These are phyloP conservation scores for Drosophila multiciliata DNA, from an alignment of 2,888 invertebrate species.

Conservation along the genomic window DNA sequence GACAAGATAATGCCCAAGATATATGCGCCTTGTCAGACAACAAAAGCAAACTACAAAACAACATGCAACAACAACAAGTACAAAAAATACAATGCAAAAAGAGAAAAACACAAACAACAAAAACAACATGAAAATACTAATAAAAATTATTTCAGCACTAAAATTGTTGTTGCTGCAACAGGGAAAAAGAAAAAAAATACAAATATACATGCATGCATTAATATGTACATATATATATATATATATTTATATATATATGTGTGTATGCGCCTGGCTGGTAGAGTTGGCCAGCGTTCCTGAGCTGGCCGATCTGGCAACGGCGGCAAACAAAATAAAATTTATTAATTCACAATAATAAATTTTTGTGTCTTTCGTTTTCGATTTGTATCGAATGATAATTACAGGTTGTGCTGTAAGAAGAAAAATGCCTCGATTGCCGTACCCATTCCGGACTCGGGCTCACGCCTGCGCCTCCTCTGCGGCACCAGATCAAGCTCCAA, in stretches of 20 bases:
- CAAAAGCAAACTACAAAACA: constrained; percentile 55
- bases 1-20: constrained; percentile 78
- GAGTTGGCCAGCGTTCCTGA: constrained; percentile 27
- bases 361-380: constrained; percentile 84
- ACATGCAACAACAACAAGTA: constrained; percentile 41
- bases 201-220: constrained; percentile 4
- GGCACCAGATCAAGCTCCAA: neutral
- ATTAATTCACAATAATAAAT: constrained; percentile 85
- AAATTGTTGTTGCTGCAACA: constrained; percentile 39
- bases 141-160: constrained; percentile 64
- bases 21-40: constrained; percentile 75
- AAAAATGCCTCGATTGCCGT: constrained; percentile 66
- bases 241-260: neutral
- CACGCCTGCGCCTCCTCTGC: constrained; percentile 8
- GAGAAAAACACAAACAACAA: constrained; percentile 11
- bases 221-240: neutral
- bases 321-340: constrained; percentile 77
- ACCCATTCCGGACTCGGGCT: constrained; percentile 30
- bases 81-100: constrained; percentile 36
- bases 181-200: constrained; percentile 26
- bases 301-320: constrained; percentile 39
- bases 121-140: constrained; percentile 44
- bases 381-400: constrained; percentile 85
- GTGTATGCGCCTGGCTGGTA: constrained; percentile 36
- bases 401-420: constrained; percentile 81